A percentile compares a stretch with the other conserved stretches of the same genome.
phyloP scores from a whole-genome alignment of 2,797 vertebrate species.

The Microchirus variegatus region DNA sequence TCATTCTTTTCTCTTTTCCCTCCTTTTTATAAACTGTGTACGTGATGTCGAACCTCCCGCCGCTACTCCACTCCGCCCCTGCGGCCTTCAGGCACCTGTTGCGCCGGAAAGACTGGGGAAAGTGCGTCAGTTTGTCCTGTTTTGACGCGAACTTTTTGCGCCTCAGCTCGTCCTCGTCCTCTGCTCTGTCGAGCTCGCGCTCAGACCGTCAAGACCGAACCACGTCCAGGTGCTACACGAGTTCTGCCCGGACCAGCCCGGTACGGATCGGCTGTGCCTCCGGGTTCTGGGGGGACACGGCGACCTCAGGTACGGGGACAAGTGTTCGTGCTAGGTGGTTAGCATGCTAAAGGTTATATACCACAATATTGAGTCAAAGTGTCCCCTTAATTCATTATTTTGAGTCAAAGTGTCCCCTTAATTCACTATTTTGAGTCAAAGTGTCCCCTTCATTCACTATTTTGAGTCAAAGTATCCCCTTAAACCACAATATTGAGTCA shows the following conservation, averaged over 20 bases:
- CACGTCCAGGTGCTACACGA: slow-evolving; percentile 12
- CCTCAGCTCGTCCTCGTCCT: background rate
- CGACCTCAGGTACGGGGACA: slow-evolving; percentile 79
- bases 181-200: background rate
- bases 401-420: too few relatives aligned
- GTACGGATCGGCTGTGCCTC: slow-evolving; percentile 86
- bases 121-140: background rate
- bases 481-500: too few relatives aligned
- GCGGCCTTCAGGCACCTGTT: background rate
- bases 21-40: background rate
- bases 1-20: background rate
- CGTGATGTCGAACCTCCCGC: background rate
- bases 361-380: too few relatives aligned
- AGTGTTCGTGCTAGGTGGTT: background rate
- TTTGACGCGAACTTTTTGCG: background rate
- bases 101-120: background rate
- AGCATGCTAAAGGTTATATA: too few relatives aligned
- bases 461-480: too few relatives aligned
- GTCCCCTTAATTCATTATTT: too few relatives aligned
- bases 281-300: slow-evolving; percentile 87
- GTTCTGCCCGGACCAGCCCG: background rate
- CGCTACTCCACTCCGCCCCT: background rate
- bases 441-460: too few relatives aligned
- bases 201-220: fast-evolving
- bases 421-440: too few relatives aligned